Base-by-base conservation (phyloP, 1,140 invertebrate genomes). In the Babylonia areolata region DNA sequence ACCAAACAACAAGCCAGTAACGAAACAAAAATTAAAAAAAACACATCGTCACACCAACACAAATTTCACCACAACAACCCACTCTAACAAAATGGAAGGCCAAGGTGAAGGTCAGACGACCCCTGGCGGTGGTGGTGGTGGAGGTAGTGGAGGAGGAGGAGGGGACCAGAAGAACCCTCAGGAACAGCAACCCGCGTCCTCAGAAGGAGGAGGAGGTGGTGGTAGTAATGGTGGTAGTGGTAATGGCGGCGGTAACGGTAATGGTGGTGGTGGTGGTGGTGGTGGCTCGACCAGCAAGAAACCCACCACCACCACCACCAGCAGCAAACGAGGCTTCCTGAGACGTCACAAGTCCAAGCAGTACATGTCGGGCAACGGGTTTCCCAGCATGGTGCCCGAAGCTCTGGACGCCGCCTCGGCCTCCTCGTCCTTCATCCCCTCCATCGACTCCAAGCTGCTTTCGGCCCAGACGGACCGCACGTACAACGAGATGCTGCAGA, bases 401-500 rank as follows among this genome's bases (percentile, higher is more conserved):
- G 75, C 80, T 39, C 42, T 84, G 54, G 82, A 87, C 35, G 86
- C 69, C 51, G 82, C 84, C 39, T 51, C 31, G 46, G 33, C 82
- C 12, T 77, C 85, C 31, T 40, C 75, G 33, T 37, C 69, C 33
- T 35, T 71, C 51, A 75, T 77, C 23, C 46, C 77, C n/a, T 85
- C 86, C 31, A 64, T 86, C 23, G 85, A 86, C 85, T 86, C 64
- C 81, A 83, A 83, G 40, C 28, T 83, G 3, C 69, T 82, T 51
- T 81, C 85, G 1, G 73, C 12, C 17, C 85, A 86, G 73, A 58
- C 80, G 20, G 87, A 86, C 31, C 54, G 73, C n/a, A 88, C 85
- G 11, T 86, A 86, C 77, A 86, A 86, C 40, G 82, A 84, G 28
- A 88, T 86, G 85, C 77, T 86, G 11, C 80, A 88, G 40, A 86